A percentile compares a stretch with the other conserved stretches of the same genome.
Conservation (phyloP, 2,113 vertebrate genomes). For the Caloenas nicobarica region DNA sequence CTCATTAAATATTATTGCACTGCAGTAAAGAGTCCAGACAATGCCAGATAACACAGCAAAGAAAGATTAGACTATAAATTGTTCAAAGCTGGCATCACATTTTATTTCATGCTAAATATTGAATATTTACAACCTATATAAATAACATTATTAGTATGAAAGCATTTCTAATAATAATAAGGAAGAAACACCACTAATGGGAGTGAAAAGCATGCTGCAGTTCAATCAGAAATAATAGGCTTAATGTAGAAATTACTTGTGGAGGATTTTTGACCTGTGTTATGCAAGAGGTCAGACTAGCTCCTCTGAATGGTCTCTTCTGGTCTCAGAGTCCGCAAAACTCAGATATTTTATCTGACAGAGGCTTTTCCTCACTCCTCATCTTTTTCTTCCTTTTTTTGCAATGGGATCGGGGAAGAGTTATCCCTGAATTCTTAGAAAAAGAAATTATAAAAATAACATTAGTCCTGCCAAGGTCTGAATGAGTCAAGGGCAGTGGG, state of each 20-base stretch:
- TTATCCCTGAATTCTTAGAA: neutral
- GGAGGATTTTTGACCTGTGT: neutral
- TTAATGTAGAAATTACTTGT: neutral
- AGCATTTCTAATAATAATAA: neutral
- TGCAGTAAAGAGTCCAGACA: neutral
- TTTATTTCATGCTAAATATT: neutral
- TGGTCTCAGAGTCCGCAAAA: neutral
- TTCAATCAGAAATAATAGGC: neutral
- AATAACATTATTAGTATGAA: constrained; percentile 4
- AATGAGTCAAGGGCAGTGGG: neutral
- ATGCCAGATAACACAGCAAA: neutral
- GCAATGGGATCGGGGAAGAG: neutral
- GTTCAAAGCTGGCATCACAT: neutral
- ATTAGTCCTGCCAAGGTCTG: neutral
- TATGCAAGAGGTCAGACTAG: neutral
- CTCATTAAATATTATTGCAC: constrained; percentile 6
- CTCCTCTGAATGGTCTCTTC: neutral
- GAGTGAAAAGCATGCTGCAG: neutral
- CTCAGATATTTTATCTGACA: neutral
- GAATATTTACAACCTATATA: constrained; percentile 4
- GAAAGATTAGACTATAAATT: neutral
- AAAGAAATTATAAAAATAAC: neutral
- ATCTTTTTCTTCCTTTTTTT: neutral
- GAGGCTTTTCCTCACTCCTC: neutral
- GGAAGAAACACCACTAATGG: neutral